These are phyloP conservation scores for Pangasius macronema DNA, from an alignment of 2,797 vertebrate genomes.

Conservation along the genomic window DNA sequence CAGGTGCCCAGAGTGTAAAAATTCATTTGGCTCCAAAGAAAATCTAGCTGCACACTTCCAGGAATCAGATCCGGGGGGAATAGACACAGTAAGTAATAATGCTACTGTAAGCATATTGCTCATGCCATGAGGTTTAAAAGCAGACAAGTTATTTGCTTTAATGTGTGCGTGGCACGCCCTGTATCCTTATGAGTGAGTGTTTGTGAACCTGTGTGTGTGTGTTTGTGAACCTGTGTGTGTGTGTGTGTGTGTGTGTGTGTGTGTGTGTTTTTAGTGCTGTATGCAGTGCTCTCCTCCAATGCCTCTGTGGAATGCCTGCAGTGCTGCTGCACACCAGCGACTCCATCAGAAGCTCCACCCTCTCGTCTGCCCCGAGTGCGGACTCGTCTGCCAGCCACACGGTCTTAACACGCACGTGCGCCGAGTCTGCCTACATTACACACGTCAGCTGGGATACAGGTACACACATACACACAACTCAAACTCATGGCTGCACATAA, in stretches of 20 bases:
- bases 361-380: slow-evolving; percentile 91
- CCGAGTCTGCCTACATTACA: slow-evolving; percentile 88
- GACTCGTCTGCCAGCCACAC: slow-evolving; percentile 78
- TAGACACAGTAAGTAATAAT: slow-evolving; percentile 34
- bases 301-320: slow-evolving; percentile 91
- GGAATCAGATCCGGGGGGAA: slow-evolving; percentile 66
- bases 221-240: background rate
- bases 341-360: slow-evolving; percentile 85
- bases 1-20: slow-evolving; percentile 88
- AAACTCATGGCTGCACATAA: background rate
- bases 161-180: background rate
- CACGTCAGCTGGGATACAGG: slow-evolving; percentile 94
- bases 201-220: background rate
- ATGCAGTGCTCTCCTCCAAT: slow-evolving; percentile 85
- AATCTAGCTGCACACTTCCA: slow-evolving; percentile 89
- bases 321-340: slow-evolving; percentile 85
- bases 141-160: background rate
- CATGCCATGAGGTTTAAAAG: background rate
- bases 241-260: slow-evolving; percentile 7
- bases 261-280: slow-evolving; percentile 77
- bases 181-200: background rate
- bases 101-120: background rate
- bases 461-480: slow-evolving; percentile 51
- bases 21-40: slow-evolving; percentile 83
- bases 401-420: slow-evolving; percentile 83